phyloP scores from a whole-genome alignment of 1,140 invertebrate species.

The Ceratina australensis region DNA sequence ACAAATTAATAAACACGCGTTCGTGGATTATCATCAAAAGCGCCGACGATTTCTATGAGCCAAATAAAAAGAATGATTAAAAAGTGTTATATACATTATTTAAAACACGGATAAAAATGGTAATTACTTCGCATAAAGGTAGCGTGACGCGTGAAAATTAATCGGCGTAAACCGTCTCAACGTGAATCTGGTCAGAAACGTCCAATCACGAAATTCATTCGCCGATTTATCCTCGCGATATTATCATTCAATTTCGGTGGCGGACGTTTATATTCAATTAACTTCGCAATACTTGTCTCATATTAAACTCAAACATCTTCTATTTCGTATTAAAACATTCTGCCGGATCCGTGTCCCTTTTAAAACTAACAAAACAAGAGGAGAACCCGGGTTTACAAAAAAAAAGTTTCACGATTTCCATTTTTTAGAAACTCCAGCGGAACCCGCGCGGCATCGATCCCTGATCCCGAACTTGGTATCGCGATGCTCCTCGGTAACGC shows the following conservation, averaged over 20 bases:
- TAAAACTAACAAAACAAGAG: not conserved
- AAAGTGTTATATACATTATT: too few relatives aligned
- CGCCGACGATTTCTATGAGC: not conserved
- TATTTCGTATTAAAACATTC: conserved; percentile 14
- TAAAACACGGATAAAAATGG: not conserved
- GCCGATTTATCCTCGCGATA: not conserved
- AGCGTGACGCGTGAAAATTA: not conserved
- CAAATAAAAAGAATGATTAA: too few relatives aligned
- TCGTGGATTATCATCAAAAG: not conserved
- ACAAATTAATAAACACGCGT: not conserved
- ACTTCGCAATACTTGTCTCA: not conserved
- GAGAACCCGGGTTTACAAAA: not conserved
- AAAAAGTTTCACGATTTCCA: not conserved
- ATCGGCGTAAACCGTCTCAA: not conserved
- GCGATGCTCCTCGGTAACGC: not conserved
- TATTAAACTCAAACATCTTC: conserved; percentile 28
- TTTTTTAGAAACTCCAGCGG: not conserved
- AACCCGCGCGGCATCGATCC: not conserved
- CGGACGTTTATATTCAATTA: conserved; percentile 37
- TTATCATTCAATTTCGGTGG: conserved; percentile 24
- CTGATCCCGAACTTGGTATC: not conserved
- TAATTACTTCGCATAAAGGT: not conserved
- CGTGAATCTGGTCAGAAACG: not conserved
- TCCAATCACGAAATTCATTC: not conserved
- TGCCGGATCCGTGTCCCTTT: not conserved